Base-by-base conservation (phyloP, 1,140 invertebrate genomes). In the Chrysopa pallens region DNA sequence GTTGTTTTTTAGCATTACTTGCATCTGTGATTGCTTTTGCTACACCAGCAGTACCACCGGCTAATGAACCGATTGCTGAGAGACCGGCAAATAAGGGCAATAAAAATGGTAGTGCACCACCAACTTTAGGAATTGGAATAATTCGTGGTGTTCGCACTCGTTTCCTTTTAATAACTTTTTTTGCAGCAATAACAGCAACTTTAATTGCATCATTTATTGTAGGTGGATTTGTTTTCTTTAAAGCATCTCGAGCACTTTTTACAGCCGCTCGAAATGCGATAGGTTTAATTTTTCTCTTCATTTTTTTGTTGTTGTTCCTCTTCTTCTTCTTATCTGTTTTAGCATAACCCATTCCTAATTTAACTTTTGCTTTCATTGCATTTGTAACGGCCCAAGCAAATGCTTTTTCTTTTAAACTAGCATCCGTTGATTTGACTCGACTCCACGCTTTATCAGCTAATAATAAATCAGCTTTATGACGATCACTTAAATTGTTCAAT, bases 381-480 rank as follows among this genome's bases (percentile, higher is more conserved):
- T 50, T 54, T 4, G 57, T 50, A 1, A 60, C 50, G 4, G 41
- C 28, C 27, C 39, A 53, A 13, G 52, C 52, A 11, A 56, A 50
- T 13, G 44, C 37, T 54, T 54, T 58, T 52, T 60, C 59, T 12
- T 47, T 45, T 6, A 60, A 38, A 45, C 15, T 48, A 37, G 57
- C 43, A 43, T 67, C 57, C 46, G 50, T 58, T 11, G 61, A 45
- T 45, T 55, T 53, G 36, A 63, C 48, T 47, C 54, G 48, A 42
- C 52, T 11, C 54, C 53, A 62, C 29, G 62, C 62, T 48, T 54
- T 57, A 35, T 60, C 45, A 31, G 51, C 46, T 41, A 67, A 54
- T 42, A 48, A 31, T 43, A 54, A 49, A 54, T 67, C 63, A 29
- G 62, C 64, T 44, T 46, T 40, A 46, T 64, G 53, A 49, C 65